phyloP scores from a whole-genome alignment of 1,140 invertebrate genomes.

The Drosophila tani region DNA sequence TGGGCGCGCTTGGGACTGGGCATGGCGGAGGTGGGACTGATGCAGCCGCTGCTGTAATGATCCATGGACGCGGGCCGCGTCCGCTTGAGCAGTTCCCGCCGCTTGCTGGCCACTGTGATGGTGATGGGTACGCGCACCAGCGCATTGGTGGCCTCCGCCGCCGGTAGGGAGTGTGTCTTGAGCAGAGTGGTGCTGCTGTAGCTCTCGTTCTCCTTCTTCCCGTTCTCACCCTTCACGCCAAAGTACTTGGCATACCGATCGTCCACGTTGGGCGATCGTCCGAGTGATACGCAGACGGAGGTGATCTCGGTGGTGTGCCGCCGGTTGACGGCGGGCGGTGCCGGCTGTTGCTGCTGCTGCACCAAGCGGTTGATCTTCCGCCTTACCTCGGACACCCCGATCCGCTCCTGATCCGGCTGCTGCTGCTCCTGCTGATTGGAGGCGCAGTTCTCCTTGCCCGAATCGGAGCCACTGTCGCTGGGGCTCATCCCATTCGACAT shows the following conservation, averaged over 20 bases:
- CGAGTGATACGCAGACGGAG: not conserved
- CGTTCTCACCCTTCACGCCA: conserved; percentile 41
- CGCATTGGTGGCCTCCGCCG: conserved; percentile 59
- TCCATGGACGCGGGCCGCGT: conserved; percentile 66
- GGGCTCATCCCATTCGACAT: conserved; percentile 22
- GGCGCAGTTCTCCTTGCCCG: conserved; percentile 79
- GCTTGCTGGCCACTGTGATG: conserved; percentile 37
- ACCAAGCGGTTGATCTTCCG: conserved; percentile 62
- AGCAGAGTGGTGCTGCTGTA: conserved; percentile 31
- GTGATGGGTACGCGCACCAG: conserved; percentile 48
- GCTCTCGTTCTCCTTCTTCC: conserved; percentile 5
- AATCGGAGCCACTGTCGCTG: conserved; percentile 68
- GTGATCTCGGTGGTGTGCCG: conserved; percentile 58
- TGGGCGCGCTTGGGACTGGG: conserved; percentile 63
- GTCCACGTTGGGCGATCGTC: conserved; percentile 50
- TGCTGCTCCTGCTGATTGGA: conserved; percentile 57
- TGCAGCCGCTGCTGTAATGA: conserved; percentile 16
- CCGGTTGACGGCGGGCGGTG: conserved; percentile 38
- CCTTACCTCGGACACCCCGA: conserved; percentile 58
- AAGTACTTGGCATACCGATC: conserved; percentile 78
- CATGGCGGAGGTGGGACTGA: conserved; percentile 51
- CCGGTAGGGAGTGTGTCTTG: conserved; percentile 44
- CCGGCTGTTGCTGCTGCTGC: conserved; percentile 38
- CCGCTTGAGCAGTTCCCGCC: conserved; percentile 67
- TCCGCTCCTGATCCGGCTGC: conserved; percentile 2